A percentile compares a stretch with the other conserved stretches of the same genome.
Conservation (phyloP, 2,888 invertebrate species). For the Brachypalpus laphriformis region DNA sequence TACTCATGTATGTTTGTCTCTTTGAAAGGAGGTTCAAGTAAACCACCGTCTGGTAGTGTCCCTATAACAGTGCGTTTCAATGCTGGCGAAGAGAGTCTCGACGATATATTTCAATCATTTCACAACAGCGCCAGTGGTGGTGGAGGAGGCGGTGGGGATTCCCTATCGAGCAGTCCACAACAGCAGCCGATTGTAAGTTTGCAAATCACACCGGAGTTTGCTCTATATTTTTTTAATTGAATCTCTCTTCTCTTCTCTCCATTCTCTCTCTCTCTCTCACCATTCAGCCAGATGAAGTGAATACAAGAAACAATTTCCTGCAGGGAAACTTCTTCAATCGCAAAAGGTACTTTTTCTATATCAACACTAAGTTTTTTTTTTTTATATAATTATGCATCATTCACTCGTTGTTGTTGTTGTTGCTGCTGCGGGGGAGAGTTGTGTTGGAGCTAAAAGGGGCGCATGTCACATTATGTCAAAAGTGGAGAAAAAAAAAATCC, state of each 20-base stretch:
- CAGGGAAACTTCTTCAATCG: slow-evolving; percentile 82
- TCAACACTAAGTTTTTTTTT: slow-evolving; percentile 32
- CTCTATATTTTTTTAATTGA: slow-evolving; percentile 55
- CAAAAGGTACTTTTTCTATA: slow-evolving; percentile 78
- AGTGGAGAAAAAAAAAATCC: slow-evolving; percentile 46
- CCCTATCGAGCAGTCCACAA: slow-evolving; percentile 81
- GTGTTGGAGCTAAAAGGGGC: slow-evolving; percentile 52
- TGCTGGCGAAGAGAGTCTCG: slow-evolving; percentile 82
- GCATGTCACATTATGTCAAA: slow-evolving; percentile 70
- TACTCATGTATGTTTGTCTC: slow-evolving; percentile 9
- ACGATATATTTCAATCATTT: slow-evolving; percentile 81
- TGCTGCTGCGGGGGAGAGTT: slow-evolving; percentile 52
- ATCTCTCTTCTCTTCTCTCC: slow-evolving; percentile 23
- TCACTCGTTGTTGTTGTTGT: slow-evolving; percentile 58
- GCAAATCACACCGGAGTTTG: slow-evolving; percentile 29
- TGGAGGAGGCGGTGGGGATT: slow-evolving; percentile 77
- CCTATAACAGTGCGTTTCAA: slow-evolving; percentile 82
- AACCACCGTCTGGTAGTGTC: slow-evolving; percentile 78
- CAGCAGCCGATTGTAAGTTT: slow-evolving; percentile 76
- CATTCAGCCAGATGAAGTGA: slow-evolving; percentile 80
- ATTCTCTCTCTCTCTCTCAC: not conserved
- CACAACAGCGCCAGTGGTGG: slow-evolving; percentile 77
- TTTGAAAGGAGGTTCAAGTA: slow-evolving; percentile 76
- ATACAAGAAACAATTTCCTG: slow-evolving; percentile 81
- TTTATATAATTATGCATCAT: slow-evolving; percentile 34